phyloP scores from a whole-genome alignment of 2,888 invertebrate species.

The Chorisops tibialis region DNA sequence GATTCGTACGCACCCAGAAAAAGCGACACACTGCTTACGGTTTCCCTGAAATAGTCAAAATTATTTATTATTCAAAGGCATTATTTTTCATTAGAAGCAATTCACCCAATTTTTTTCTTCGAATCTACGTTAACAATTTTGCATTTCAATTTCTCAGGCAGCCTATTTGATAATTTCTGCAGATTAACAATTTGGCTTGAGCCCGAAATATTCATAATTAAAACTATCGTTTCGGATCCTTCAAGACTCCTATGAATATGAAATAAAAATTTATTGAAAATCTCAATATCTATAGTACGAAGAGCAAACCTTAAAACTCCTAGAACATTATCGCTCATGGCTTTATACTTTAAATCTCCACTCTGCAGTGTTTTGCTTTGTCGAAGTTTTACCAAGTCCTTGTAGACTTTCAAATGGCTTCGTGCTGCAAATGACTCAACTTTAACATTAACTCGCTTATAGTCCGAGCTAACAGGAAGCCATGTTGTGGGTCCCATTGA shows the following conservation, averaged over 20 bases:
- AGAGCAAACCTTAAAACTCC: conserved; percentile 44
- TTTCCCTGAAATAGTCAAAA: conserved; percentile 36
- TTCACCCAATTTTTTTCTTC: conserved; percentile 40
- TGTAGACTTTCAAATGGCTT: conserved; percentile 61
- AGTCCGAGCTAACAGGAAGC: conserved; percentile 56
- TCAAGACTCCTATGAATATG: background rate
- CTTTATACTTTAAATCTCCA: conserved; percentile 57
- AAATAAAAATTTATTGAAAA: background rate
- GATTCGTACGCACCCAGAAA: conserved; percentile 42
- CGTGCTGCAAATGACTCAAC: conserved; percentile 48
- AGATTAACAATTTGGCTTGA: background rate
- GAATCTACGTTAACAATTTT: conserved; percentile 42
- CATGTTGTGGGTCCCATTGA: conserved; percentile 45
- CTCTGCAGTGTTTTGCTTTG: conserved; percentile 51
- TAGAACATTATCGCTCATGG: conserved; percentile 55
- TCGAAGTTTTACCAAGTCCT: conserved; percentile 53
- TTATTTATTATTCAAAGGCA: background rate
- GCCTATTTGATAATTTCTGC: conserved; percentile 6
- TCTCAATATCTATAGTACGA: background rate
- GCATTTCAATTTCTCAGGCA: conserved; percentile 37
- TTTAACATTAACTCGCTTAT: conserved; percentile 58
- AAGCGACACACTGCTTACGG: conserved; percentile 37
- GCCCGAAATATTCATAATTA: background rate
- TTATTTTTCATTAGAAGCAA: background rate
- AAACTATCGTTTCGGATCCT: conserved; percentile 1